Conservation (phyloP, 2,797 vertebrate species). For the Tenualosa ilisha region DNA sequence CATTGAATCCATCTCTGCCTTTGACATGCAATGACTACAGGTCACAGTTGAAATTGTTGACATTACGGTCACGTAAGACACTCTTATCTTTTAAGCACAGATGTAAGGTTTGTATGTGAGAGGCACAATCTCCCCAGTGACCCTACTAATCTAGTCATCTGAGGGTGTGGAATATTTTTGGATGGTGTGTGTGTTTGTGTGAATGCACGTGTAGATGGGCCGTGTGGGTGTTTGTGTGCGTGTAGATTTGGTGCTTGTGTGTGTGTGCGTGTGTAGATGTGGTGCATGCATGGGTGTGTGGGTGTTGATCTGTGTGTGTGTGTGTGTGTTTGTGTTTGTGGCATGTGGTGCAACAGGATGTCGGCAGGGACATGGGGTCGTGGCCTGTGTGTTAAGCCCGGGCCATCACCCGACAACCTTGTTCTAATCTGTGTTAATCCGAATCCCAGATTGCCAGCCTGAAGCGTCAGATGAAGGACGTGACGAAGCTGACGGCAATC, state of each 20-base stretch:
- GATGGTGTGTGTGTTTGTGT: no score
- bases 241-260: no score
- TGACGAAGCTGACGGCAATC: constrained; percentile 88
- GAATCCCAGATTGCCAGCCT: constrained; percentile 85
- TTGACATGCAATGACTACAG: not conserved
- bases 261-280: not conserved
- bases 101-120: not conserved
- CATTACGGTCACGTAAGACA: not conserved
- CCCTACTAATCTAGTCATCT: not conserved
- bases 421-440: constrained; percentile 9
- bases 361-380: not conserved
- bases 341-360: no score
- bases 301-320: not conserved
- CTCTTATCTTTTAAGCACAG: not conserved
- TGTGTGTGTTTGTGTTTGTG: not conserved
- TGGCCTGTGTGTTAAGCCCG: not conserved
- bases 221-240: no score
- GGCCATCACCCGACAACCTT: not conserved
- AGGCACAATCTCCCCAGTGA: not conserved
- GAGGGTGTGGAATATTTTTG: no score
- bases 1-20: not conserved
- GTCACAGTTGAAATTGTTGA: not conserved
- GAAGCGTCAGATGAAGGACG: constrained; percentile 94
- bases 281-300: not conserved
- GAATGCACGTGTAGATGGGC: no score